These are phyloP conservation scores for Meandrina meandrites DNA, from an alignment of 92 coral and sea anemone species.

Conservation along the genomic window DNA sequence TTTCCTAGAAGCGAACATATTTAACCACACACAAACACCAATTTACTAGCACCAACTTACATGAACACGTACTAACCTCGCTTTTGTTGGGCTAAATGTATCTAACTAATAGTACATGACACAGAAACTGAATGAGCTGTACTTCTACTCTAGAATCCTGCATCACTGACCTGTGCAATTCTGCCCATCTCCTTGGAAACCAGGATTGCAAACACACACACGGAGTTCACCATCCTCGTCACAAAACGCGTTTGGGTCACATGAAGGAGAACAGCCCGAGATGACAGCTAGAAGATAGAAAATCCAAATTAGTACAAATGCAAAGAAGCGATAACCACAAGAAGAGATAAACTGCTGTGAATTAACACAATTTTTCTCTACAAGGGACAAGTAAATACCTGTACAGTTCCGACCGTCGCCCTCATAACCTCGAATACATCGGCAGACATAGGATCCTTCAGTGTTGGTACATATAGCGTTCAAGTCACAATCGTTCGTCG, in stretches of 20 bases:
- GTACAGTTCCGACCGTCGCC: slow-evolving; percentile 33
- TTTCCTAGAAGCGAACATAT: too few relatives aligned
- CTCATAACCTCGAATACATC: not conserved
- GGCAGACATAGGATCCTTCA: slow-evolving; percentile 1
- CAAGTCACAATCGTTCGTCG: not conserved
- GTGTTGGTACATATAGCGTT: slow-evolving; percentile 7
- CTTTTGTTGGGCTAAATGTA: not conserved
- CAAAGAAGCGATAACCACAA: too few relatives aligned
- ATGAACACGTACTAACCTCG: too few relatives aligned
- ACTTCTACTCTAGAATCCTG: not conserved
- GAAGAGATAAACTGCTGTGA: too few relatives aligned
- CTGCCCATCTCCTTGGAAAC: slow-evolving; percentile 44
- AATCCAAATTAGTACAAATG: too few relatives aligned
- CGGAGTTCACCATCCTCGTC: slow-evolving; percentile 17
- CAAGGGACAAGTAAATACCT: not conserved
- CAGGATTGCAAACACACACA: slow-evolving; percentile 33
- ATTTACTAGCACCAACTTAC: too few relatives aligned
- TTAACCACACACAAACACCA: too few relatives aligned
- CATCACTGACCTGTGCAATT: slow-evolving; percentile 40
- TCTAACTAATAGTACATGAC: not conserved
- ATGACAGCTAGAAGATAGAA: slow-evolving; percentile 6
- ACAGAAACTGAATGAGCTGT: too few relatives aligned
- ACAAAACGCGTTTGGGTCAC: slow-evolving; percentile 44
- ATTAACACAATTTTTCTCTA: too few relatives aligned
- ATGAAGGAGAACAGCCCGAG: slow-evolving; percentile 13